These are phyloP conservation scores for Lydus trimaculatus DNA, from an alignment of 2,888 invertebrate genomes.

Conservation along the genomic window DNA sequence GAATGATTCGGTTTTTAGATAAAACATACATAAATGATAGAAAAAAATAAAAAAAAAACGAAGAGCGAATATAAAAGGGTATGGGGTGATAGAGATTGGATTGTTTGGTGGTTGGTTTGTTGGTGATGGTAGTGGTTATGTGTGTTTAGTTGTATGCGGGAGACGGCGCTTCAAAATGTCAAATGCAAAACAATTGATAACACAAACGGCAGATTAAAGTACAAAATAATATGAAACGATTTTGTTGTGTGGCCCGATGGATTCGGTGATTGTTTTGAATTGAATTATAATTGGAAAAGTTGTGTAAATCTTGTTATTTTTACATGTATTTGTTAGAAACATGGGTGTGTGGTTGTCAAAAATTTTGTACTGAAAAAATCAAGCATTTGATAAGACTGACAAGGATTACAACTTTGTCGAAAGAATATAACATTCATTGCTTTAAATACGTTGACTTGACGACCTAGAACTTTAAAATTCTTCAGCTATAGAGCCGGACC, in stretches of 20 bases:
- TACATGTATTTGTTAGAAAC: not conserved
- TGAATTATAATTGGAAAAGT: conserved; percentile 4
- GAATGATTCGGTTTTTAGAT: not conserved
- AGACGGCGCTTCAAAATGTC: conserved; percentile 25
- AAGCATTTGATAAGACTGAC: no score
- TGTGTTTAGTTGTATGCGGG: conserved; percentile 2
- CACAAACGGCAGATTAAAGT: conserved; percentile 24
- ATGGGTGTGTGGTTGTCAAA: no score
- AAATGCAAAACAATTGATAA: conserved; percentile 26
- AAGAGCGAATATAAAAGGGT: not conserved
- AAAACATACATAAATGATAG: not conserved
- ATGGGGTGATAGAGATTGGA: conserved; percentile 6
- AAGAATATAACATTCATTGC: no score
- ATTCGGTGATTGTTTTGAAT: conserved; percentile 1
- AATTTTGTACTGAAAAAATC: no score
- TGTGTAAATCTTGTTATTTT: not conserved
- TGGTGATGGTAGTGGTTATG: conserved; percentile 8
- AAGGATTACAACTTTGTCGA: no score
- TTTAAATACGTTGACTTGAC: no score
- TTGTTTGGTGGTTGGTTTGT: conserved; percentile 9
- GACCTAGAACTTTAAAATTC: no score
- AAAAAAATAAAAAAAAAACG: not conserved
- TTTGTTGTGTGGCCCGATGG: conserved; percentile 12
- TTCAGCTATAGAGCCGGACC: no score
- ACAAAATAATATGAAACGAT: conserved; percentile 15